Conservation (phyloP, 2,888 invertebrate species). For the Bellardia bayeri region DNA sequence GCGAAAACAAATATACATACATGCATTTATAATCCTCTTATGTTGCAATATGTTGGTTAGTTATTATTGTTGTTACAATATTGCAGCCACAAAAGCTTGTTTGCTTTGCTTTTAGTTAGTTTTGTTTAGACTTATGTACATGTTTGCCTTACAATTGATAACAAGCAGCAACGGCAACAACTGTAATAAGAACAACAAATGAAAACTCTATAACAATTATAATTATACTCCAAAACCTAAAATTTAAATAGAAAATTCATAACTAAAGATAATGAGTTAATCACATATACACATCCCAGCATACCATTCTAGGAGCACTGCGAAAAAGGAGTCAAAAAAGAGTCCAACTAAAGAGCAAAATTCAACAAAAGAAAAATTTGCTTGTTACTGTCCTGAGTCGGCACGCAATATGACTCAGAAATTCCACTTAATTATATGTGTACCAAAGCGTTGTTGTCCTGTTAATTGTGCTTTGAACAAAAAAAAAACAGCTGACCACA, state of each 20-base stretch:
- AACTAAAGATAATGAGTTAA: conserved; percentile 56
- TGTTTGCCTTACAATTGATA: conserved; percentile 49
- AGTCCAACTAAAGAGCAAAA: no score
- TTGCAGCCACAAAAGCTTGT: conserved; percentile 22
- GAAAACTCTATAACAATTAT: conserved; percentile 4
- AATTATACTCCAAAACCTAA: conserved; percentile 22
- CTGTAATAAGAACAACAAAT: background rate
- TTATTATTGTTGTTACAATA: conserved; percentile 25
- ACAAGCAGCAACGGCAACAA: conserved; percentile 20
- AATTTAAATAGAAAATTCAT: conserved; percentile 45
- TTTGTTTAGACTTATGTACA: background rate
- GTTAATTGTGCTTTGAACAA: no score
- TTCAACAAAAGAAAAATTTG: no score
- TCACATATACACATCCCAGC: conserved; percentile 25
- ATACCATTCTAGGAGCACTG: no score
- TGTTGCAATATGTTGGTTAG: conserved; percentile 44
- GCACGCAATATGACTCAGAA: no score
- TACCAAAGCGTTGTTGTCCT: no score
- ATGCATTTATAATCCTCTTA: conserved; percentile 48
- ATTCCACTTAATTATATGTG: no score
- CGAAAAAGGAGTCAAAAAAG: no score
- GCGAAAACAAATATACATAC: conserved; percentile 29
- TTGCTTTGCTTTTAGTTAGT: background rate
- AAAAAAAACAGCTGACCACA: no score
- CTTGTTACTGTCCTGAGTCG: no score